Conservation (phyloP, 2,113 vertebrate species). For the Hydrolagus affinis region DNA sequence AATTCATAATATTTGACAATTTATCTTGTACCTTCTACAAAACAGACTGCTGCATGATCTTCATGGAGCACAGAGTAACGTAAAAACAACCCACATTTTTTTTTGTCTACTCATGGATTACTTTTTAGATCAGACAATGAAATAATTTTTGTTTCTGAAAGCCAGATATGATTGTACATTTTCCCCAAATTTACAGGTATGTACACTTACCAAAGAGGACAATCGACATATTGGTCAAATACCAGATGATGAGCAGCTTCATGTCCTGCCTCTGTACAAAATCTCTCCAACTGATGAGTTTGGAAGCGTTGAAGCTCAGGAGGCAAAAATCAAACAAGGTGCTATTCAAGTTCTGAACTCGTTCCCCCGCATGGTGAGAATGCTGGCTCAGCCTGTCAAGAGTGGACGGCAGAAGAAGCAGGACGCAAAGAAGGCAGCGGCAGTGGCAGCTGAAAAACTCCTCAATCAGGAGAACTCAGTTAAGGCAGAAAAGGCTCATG, state of each 20-base stretch:
- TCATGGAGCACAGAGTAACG: too few species aligned
- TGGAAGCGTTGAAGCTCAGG: constrained; percentile 78
- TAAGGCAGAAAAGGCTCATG: constrained; percentile 72
- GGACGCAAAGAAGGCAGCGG: constrained; percentile 79
- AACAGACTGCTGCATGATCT: not conserved
- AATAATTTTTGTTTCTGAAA: not conserved
- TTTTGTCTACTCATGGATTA: not conserved
- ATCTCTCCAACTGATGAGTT: constrained; percentile 82
- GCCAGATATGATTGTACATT: not conserved
- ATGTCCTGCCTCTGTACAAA: constrained; percentile 89
- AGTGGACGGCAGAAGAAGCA: constrained; percentile 87
- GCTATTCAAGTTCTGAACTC: constrained; percentile 85
- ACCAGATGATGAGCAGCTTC: constrained; percentile 90
- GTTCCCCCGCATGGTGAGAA: constrained; percentile 83
- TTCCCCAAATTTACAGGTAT: constrained; percentile 61
- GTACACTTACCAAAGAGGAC: constrained; percentile 88
- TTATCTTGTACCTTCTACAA: not conserved
- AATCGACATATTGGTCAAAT: constrained; percentile 79
- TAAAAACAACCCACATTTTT: not conserved
- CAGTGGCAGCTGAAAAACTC: constrained; percentile 62
- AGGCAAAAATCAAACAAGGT: constrained; percentile 78
- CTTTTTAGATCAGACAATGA: not conserved
- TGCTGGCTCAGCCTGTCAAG: constrained; percentile 84
- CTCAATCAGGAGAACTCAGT: constrained; percentile 63
- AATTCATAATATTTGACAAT: not conserved